Percentiles rank a stretch among this genome's conserved stretches.
These are phyloP conservation scores for Rallus limicola DNA, from an alignment of 2,113 vertebrate genomes.

Conservation along the genomic window DNA sequence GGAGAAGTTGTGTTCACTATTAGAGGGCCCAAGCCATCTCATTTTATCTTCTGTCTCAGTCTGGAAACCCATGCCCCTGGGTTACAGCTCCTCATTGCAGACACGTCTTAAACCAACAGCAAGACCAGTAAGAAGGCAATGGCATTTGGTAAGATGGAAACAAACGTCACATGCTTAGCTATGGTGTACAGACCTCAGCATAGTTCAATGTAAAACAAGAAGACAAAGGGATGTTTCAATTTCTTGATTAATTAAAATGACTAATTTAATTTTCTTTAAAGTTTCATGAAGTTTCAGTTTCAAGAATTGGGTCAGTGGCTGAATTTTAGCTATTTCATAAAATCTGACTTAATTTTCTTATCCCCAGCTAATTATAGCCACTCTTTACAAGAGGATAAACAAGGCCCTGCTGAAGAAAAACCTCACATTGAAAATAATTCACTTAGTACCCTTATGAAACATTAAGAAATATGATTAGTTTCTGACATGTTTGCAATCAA, in stretches of 20 bases:
- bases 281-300: not conserved
- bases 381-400: not conserved
- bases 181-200: not conserved
- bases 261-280: not conserved
- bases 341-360: not conserved
- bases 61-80: not conserved
- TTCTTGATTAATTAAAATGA: not conserved
- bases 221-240: not conserved
- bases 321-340: not conserved
- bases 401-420: not conserved
- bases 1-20: not conserved
- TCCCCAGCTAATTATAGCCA: constrained; percentile 5
- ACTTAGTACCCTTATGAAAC: not conserved
- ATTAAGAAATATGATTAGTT: constrained; percentile 51
- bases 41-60: not conserved
- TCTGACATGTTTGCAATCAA: constrained; percentile 51
- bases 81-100: not conserved
- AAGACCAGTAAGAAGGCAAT: not conserved
- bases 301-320: constrained; percentile 19
- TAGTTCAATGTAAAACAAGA: not conserved
- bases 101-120: not conserved
- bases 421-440: not conserved
- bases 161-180: not conserved
- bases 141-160: not conserved
- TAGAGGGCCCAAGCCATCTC: not conserved